Evolutionary conservation across 2,888 invertebrate genomes (phyloP).

Genomic region (Bursaphelenchus okinawaensis): DNA sequence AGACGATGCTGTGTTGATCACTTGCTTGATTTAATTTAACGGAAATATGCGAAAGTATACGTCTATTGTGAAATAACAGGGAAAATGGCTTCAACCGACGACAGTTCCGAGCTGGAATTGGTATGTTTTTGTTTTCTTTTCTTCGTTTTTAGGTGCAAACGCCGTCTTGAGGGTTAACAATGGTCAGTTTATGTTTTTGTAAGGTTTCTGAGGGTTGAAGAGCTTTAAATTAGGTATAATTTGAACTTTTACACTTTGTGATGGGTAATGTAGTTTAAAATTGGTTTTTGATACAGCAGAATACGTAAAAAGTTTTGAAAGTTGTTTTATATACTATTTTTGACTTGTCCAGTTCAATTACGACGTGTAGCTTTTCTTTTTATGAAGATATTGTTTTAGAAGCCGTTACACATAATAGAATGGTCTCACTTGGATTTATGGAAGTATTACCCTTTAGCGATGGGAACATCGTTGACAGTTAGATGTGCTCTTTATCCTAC

Average conservation of each 20-base stretch:
- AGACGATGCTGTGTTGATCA: not conserved
- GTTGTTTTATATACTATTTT: not conserved
- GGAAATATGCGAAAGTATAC: not conserved
- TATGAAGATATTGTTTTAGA: not conserved
- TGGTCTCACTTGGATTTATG: slow-evolving; percentile 54
- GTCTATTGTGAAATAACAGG: not conserved
- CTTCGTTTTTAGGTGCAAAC: not conserved
- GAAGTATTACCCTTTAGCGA: slow-evolving; percentile 39
- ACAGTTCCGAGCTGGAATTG: not conserved
- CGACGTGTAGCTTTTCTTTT: not conserved
- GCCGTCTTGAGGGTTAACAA: no score
- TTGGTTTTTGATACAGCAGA: not conserved
- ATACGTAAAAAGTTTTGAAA: not conserved
- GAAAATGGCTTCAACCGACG: not conserved
- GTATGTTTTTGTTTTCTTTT: not conserved
- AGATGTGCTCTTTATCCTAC: slow-evolving; percentile 44
- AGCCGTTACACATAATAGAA: slow-evolving; percentile 47
- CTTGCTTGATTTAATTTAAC: not conserved
- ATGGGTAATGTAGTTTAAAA: not conserved
- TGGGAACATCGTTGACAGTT: slow-evolving; percentile 27
- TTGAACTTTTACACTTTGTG: not conserved
- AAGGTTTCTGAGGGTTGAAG: no score
- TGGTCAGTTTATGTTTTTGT: no score
- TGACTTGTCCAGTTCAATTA: not conserved
- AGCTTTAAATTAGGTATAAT: not conserved